Conservation (phyloP, 1,140 invertebrate genomes). For the Cotesia glomerata region DNA sequence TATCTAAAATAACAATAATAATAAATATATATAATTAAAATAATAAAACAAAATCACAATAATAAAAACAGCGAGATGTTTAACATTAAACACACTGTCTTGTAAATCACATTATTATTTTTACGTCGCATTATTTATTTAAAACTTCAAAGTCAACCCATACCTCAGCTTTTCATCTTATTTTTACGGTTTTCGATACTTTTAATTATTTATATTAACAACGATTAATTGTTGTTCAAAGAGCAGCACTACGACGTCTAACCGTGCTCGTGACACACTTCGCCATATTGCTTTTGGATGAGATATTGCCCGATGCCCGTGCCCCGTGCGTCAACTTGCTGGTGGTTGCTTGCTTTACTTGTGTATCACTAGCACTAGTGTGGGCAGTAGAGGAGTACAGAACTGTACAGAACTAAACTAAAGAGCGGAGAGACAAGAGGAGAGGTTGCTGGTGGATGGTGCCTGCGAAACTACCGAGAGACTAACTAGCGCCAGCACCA, state of each 20-base stretch:
- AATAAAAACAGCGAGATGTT: conserved; percentile 9
- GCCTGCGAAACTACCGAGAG: too few relatives aligned
- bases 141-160: conserved; percentile 41
- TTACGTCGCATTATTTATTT: conserved; percentile 44
- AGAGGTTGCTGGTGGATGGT: too few relatives aligned
- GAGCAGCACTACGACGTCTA: conserved; percentile 47
- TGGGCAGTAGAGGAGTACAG: too few relatives aligned
- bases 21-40: not conserved
- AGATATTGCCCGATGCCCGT: not conserved
- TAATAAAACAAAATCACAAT: not conserved
- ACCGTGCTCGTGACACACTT: conserved; percentile 57
- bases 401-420: too few relatives aligned
- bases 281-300: conserved; percentile 55
- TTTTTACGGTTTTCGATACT: too few relatives aligned
- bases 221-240: conserved; percentile 30
- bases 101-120: conserved; percentile 36
- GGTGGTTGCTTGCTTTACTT: not conserved
- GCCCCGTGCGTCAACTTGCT: conserved; percentile 22
- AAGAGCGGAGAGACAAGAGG: too few relatives aligned
- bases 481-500: too few relatives aligned
- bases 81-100: conserved; percentile 31
- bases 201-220: too few relatives aligned
- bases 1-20: not conserved
- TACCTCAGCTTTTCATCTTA: conserved; percentile 44
- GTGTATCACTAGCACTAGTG: too few relatives aligned